These are phyloP conservation scores for Perizoma affinitatum DNA, from an alignment of 2,888 invertebrate species.

Conservation along the genomic window DNA sequence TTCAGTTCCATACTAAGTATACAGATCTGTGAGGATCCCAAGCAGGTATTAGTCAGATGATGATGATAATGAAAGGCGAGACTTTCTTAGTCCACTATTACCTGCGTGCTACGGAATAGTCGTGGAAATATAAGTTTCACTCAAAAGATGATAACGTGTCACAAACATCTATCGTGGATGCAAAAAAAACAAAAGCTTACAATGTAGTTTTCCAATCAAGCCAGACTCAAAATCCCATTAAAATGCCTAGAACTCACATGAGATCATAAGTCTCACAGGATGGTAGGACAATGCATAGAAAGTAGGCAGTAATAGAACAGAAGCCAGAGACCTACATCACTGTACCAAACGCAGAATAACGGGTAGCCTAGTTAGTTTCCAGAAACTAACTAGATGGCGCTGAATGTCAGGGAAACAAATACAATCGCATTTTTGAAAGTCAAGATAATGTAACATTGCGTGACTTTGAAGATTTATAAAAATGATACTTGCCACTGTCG, in stretches of 20 bases:
- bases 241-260: constrained; percentile 28
- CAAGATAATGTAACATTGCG: no score
- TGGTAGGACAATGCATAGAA: constrained; percentile 47
- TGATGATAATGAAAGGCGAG: no score
- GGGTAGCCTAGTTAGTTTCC: no score
- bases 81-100: no score
- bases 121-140: constrained; percentile 2
- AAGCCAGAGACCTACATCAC: not conserved
- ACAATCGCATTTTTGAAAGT: no score
- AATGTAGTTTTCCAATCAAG: constrained; percentile 34
- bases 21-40: no score
- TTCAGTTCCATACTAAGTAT: no score
- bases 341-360: not conserved
- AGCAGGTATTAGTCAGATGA: no score
- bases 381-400: no score
- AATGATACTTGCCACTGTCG: no score
- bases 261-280: constrained; percentile 33
- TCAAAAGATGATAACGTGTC: constrained; percentile 3
- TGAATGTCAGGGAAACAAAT: no score
- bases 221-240: constrained; percentile 26
- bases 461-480: no score
- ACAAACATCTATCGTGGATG: not conserved
- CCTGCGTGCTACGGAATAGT: not conserved
- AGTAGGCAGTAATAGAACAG: constrained; percentile 38
- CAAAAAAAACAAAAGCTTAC: constrained; percentile 6